A percentile compares a stretch with the other conserved stretches of the same genome.
Evolutionary conservation across 2,797 vertebrate genomes (phyloP).

Genomic region (Darevskia nairensis): DNA sequence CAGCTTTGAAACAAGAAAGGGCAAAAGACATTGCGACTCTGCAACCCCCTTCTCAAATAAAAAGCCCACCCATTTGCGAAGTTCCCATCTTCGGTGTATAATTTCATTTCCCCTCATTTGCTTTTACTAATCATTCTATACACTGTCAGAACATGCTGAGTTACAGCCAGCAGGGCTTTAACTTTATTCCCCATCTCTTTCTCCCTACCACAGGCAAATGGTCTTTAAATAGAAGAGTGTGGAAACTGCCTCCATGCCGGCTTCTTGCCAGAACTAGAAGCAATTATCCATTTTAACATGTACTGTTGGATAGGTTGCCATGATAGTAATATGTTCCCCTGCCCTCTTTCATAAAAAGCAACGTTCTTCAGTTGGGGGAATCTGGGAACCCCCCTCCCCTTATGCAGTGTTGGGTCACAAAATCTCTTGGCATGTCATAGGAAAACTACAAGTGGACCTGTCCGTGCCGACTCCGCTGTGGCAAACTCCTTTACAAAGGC

Average conservation of each 20-base stretch:
- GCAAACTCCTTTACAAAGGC: neutral
- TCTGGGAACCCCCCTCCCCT: neutral
- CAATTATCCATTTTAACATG: neutral
- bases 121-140: conserved; percentile 50
- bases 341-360: conserved; percentile 20
- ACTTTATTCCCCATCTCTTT: conserved; percentile 52
- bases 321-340: neutral
- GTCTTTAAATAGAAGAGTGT: conserved; percentile 65
- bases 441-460: neutral
- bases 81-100: conserved; percentile 43
- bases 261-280: neutral
- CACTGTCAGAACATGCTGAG: conserved; percentile 60
- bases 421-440: neutral
- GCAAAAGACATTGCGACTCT: conserved; percentile 20
- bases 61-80: conserved; percentile 32
- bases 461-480: neutral
- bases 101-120: conserved; percentile 57
- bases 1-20: conserved; percentile 30
- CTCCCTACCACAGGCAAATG: neutral
- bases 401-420: rapidly evolving
- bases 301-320: conserved; percentile 19
- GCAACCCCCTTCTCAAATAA: neutral
- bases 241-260: conserved; percentile 53
- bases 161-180: conserved; percentile 55
- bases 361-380: neutral